Conservation (phyloP, 2,113 vertebrate genomes). For the Eulacestoma nigropectus region DNA sequence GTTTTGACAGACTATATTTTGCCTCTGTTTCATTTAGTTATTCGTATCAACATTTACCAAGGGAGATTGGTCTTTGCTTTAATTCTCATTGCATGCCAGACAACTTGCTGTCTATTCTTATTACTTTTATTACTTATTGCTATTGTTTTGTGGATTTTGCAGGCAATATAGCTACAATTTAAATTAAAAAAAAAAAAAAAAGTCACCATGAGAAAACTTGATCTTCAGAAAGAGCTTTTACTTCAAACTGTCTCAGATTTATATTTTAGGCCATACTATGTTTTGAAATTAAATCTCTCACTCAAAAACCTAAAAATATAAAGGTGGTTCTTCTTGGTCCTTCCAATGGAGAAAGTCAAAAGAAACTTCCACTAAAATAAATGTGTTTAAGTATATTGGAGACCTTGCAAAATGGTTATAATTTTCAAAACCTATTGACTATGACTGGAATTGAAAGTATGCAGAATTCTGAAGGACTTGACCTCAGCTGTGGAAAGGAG, state of each 20-base stretch:
- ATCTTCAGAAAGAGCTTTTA: neutral
- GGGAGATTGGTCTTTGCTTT: neutral
- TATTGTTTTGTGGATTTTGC: neutral
- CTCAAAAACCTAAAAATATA: neutral
- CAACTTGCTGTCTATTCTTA: neutral
- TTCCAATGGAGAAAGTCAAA: neutral
- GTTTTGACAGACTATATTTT: conserved; percentile 61
- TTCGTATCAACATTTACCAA: conserved; percentile 53
- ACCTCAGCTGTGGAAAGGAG: neutral
- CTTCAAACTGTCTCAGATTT: neutral
- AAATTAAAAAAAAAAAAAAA: neutral
- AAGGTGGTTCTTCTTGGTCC: neutral
- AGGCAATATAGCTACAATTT: neutral
- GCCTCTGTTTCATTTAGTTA: conserved; percentile 62
- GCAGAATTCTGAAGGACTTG: neutral
- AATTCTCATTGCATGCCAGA: neutral
- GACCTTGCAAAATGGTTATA: neutral
- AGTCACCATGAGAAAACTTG: neutral
- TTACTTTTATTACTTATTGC: neutral
- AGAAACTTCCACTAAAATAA: neutral
- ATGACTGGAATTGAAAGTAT: neutral
- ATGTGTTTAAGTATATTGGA: neutral
- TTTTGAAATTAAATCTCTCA: neutral
- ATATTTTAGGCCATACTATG: neutral
- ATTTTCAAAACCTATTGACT: neutral